Conservation (phyloP, 1,140 invertebrate species). For the Ips typographus region DNA sequence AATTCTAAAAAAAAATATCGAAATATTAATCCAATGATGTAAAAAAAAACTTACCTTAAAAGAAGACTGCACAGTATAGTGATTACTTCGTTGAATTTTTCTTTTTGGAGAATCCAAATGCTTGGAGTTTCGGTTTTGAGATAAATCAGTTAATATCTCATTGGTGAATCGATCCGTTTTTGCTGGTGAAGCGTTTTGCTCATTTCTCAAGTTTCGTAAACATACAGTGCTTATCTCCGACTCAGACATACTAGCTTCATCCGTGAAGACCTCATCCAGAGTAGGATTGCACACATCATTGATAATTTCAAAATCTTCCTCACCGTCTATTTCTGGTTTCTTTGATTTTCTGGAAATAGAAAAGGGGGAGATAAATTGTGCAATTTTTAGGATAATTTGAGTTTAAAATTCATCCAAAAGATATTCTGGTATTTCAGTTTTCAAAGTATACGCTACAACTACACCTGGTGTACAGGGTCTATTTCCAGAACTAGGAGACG, state of each 20-base stretch:
- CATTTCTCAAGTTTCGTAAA: neutral
- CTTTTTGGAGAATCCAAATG: conserved; percentile 51
- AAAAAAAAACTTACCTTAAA: conserved; percentile 47
- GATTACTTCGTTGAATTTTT: conserved; percentile 46
- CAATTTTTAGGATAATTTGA: neutral
- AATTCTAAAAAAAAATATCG: too few relatives aligned
- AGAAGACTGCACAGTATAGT: conserved; percentile 46
- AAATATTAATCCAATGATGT: too few relatives aligned
- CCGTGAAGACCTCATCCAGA: conserved; percentile 42
- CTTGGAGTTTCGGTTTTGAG: conserved; percentile 39
- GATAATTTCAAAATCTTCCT: conserved; percentile 45
- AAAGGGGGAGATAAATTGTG: too few relatives aligned
- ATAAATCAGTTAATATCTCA: conserved; percentile 47
- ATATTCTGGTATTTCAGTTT: too few relatives aligned
- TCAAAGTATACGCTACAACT: too few relatives aligned
- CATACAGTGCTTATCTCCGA: conserved; percentile 15
- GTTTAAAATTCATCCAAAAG: neutral
- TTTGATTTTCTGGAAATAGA: conserved; percentile 17
- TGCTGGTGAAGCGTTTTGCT: conserved; percentile 39
- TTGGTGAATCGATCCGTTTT: conserved; percentile 51
- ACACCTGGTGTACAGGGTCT: too few relatives aligned
- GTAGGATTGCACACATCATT: conserved; percentile 29
- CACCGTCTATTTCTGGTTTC: conserved; percentile 43
- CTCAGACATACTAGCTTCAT: conserved; percentile 5
- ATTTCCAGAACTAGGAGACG: too few relatives aligned